Evolutionary conservation across 1,140 invertebrate species (phyloP), one percentile per base, ranked within the genome.

Genomic region (Listronotus oregonensis): DNA sequence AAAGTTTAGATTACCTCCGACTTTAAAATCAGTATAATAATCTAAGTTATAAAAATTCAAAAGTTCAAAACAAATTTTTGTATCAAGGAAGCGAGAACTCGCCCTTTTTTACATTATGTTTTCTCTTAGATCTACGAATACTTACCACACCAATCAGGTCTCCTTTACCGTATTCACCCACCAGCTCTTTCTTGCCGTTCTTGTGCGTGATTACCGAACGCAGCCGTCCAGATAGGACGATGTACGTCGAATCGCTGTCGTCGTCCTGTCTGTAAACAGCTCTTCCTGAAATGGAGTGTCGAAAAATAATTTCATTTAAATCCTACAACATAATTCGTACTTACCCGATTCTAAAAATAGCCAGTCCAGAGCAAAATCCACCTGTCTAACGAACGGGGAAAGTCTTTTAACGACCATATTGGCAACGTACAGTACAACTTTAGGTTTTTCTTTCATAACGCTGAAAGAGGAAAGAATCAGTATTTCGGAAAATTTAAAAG

Each of bases 351-450:
- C 96, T 8, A 98, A 81, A 75, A 97, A 96, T 42, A 94, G 89
- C 98, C 97, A 99, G 79, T 99, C 97, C 2, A 99, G 80, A 10
- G 97, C 97, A 82, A 99, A 99, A 83, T 99, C 98, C 37, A 99
- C 97, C 82, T 99, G 97, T 71, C 98, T 83, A 0, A 99, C 96
- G 81, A 99, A 98, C 0, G 96, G 91, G 58, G 97, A 99, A 40
- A 99, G 82, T 40, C 96, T 85, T 51, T 87, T 84, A 6, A 99
- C 92, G 3, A 99, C 95, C 4, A 92, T 92, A 73, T 96, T 92
- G 10, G 96, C 96, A 49, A 98, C 88, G 71, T 97, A 92, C 8
- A 99, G 80, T 34, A 97, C 94, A 3, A 97, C 90, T 27, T 89
- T 89, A 0, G 97, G 97, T 61, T 90, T 85, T 57, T 93, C 89